phyloP scores from a whole-genome alignment of 1,140 invertebrate species.

The Leptoteleia sp. region DNA sequence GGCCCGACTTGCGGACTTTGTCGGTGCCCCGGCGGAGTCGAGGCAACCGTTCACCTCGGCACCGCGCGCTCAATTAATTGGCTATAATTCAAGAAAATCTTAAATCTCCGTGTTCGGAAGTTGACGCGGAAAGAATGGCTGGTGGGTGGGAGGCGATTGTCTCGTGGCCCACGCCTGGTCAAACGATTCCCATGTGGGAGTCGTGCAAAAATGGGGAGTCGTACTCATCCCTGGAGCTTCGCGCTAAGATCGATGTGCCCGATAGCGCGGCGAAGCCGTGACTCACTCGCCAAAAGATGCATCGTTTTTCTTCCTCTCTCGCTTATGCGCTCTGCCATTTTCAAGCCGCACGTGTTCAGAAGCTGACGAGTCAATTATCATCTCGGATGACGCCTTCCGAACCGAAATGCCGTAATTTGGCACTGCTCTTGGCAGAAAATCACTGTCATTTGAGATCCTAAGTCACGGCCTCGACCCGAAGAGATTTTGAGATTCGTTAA shows the following conservation, averaged over 20 bases:
- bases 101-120: constrained; percentile 75
- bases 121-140: constrained; percentile 67
- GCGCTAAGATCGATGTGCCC: constrained; percentile 49
- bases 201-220: constrained; percentile 59
- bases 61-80: constrained; percentile 75
- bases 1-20: background rate
- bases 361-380: constrained; percentile 65
- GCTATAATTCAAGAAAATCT: constrained; percentile 77
- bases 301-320: constrained; percentile 31
- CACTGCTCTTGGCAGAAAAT: constrained; percentile 34
- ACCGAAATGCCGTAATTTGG: constrained; percentile 43
- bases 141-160: constrained; percentile 79
- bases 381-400: constrained; percentile 36
- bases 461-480: too few relatives aligned
- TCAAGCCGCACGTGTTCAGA: constrained; percentile 49
- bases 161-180: constrained; percentile 73
- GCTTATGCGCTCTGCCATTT: constrained; percentile 42
- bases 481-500: too few relatives aligned
- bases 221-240: constrained; percentile 43
- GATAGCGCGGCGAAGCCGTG: constrained; percentile 55
- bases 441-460: constrained; percentile 26
- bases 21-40: constrained; percentile 3
- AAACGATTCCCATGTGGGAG: constrained; percentile 70
- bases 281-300: constrained; percentile 61
- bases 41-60: constrained; percentile 30